Base-by-base conservation (phyloP, 2,113 vertebrate species). In the Apteryx owenii region DNA sequence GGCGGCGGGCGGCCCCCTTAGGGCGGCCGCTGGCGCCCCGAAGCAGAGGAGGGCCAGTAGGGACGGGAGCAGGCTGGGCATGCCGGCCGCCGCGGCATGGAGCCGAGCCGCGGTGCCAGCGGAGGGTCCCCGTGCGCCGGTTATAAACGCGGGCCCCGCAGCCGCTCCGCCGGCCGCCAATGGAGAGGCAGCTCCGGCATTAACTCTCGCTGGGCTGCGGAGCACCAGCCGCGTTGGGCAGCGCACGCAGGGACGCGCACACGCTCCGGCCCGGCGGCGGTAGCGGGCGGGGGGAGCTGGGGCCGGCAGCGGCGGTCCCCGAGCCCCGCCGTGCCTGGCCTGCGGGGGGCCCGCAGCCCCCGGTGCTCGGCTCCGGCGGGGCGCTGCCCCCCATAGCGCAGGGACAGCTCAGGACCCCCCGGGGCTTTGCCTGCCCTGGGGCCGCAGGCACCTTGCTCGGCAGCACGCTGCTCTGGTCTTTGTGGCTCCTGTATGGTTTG, bases 161-260 rank as follows among this genome's bases (percentile, higher is more conserved):
- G 94, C 95, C 46, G 93, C 85, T 89, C 90, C 90, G 90, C 38
- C 84, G 81, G 85, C 89, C 60, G 83, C 89, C 96, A 79, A 88
- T 94, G 94, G 94, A 88, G 95, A 96, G 58, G 46, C 94, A 89
- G 93, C 48, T 62, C 81, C 92, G 92, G 62, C 79, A 76, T 96
- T 93, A 93, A 95, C 94, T 91, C 94, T 95, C 94, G 86, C 94
- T n/a, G 82, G 92, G 88, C 91, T 82, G 91, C 58, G 92, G 79
- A n/a, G 95, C 83, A 78, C 86, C 44, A 83, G 85, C 76, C 51
- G 44, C 36, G 83, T 51, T 18, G 53, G 62, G 53, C 80, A 76
- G 70, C n/a, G 51, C 60, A 15, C 23, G 65, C 54, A 28, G 81
- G 23, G 71, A 38, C 61, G 19, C 46, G 51, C 71, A 14, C 18